These are phyloP conservation scores for Heliothis peltigera DNA, from an alignment of 2,888 invertebrate species.

Conservation along the genomic window DNA sequence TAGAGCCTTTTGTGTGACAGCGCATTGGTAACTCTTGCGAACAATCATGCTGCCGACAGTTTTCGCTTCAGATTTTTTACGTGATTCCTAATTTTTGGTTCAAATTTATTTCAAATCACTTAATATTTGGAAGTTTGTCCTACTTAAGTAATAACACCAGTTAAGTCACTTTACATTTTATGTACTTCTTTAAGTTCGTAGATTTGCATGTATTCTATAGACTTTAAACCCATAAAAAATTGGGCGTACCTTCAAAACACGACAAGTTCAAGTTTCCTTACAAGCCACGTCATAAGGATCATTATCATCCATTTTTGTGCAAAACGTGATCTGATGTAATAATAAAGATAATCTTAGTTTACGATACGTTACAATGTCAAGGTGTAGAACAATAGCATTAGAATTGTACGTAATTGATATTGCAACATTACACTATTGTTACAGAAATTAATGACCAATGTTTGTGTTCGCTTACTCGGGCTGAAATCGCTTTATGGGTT, in stretches of 20 bases:
- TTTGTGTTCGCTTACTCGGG: too few relatives aligned
- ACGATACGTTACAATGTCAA: constrained; percentile 69
- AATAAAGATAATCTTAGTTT: constrained; percentile 74
- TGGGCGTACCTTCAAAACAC: constrained; percentile 4
- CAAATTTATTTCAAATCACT: not conserved
- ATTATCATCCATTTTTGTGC: constrained; percentile 63
- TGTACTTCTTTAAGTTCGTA: not conserved
- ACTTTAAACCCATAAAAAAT: constrained; percentile 19
- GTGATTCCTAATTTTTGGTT: not conserved
- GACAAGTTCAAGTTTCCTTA: constrained; percentile 39
- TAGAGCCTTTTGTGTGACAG: too few relatives aligned
- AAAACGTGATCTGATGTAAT: constrained; percentile 72
- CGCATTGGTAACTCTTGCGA: too few relatives aligned
- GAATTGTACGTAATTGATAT: constrained; percentile 14
- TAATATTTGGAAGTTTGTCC: too few relatives aligned
- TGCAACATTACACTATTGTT: constrained; percentile 2
- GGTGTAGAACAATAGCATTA: constrained; percentile 49
- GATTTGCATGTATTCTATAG: not conserved
- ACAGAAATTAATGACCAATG: not conserved
- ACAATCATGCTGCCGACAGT: too few relatives aligned
- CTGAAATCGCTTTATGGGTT: too few relatives aligned
- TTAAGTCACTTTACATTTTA: too few relatives aligned
- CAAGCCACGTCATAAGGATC: constrained; percentile 41
- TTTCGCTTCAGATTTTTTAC: too few relatives aligned
- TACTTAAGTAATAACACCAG: too few relatives aligned